Conservation (phyloP, 2,888 invertebrate genomes). For the Zaprionus obscuricornis region DNA sequence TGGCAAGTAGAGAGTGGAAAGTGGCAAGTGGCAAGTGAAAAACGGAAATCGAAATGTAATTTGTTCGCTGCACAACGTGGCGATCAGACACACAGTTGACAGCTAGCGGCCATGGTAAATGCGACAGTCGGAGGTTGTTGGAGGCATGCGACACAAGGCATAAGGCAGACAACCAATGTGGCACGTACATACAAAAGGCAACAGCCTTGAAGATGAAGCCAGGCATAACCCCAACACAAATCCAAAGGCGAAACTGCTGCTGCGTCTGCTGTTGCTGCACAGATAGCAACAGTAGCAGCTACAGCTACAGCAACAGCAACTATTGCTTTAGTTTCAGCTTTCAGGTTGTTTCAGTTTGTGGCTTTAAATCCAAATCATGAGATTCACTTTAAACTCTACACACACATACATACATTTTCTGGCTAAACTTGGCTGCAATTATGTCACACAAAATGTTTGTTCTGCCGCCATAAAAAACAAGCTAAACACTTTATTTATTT, state of each 20-base stretch:
- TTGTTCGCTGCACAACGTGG: conserved; percentile 56
- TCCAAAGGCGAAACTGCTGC: conserved; percentile 18
- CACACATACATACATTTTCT: too few relatives aligned
- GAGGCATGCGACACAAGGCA: neutral
- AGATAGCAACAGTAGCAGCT: neutral
- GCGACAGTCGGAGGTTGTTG: conserved; percentile 50
- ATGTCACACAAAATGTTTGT: conserved; percentile 56
- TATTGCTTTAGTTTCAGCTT: too few relatives aligned
- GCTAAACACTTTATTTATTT: conserved; percentile 73
- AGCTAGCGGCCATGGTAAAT: conserved; percentile 57
- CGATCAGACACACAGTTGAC: conserved; percentile 58
- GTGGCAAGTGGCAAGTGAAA: conserved; percentile 14
- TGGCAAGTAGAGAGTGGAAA: neutral
- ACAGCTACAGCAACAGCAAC: too few relatives aligned
- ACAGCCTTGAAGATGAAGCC: conserved; percentile 29
- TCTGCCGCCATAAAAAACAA: conserved; percentile 55
- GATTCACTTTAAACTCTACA: conserved; percentile 22
- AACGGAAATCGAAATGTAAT: conserved; percentile 73
- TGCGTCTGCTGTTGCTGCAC: neutral
- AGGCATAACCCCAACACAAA: conserved; percentile 18
- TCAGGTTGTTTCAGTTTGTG: too few relatives aligned
- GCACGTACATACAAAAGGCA: conserved; percentile 43
- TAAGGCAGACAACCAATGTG: conserved; percentile 33
- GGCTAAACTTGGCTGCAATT: conserved; percentile 46
- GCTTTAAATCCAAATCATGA: conserved; percentile 25